A percentile compares a stretch with the other conserved stretches of the same genome.
These are phyloP conservation scores for Lagopus leucura DNA, from an alignment of 2,113 vertebrate species.

Conservation along the genomic window DNA sequence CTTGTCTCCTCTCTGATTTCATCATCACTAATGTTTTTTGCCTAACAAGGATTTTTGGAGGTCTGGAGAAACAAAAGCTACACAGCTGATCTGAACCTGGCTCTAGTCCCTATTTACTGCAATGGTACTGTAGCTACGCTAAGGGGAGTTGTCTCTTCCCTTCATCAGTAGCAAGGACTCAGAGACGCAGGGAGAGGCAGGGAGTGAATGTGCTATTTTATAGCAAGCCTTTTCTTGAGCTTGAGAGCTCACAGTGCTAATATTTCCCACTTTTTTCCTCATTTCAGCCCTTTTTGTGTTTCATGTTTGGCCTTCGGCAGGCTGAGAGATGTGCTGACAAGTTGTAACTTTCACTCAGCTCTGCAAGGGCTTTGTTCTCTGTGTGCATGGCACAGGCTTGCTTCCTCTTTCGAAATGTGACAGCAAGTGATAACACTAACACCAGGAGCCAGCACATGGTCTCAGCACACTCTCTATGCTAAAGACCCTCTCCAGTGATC, in stretches of 20 bases:
- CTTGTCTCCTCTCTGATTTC: background rate
- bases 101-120: background rate
- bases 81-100: background rate
- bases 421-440: slow-evolving; percentile 32
- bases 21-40: background rate
- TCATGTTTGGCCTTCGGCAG: slow-evolving; percentile 63
- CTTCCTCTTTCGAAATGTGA: slow-evolving; percentile 35
- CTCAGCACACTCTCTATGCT: background rate
- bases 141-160: slow-evolving; percentile 36
- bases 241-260: slow-evolving; percentile 20
- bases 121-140: slow-evolving; percentile 20
- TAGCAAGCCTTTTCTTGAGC: slow-evolving; percentile 37
- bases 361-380: slow-evolving; percentile 50
- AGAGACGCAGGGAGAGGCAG: slow-evolving; percentile 5
- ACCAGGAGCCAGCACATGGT: background rate
- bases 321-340: slow-evolving; percentile 64
- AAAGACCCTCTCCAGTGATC: slow-evolving; percentile 28
- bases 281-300: slow-evolving; percentile 55
- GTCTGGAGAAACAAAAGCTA: background rate
- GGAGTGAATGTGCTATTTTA: slow-evolving; percentile 24
- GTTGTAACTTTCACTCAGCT: slow-evolving; percentile 49
- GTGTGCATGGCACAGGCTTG: background rate
- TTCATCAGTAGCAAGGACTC: slow-evolving; percentile 24
- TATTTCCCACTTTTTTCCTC: slow-evolving; percentile 27
- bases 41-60: background rate